Conservation (phyloP, 2,888 invertebrate genomes). For the Myopa testacea region DNA sequence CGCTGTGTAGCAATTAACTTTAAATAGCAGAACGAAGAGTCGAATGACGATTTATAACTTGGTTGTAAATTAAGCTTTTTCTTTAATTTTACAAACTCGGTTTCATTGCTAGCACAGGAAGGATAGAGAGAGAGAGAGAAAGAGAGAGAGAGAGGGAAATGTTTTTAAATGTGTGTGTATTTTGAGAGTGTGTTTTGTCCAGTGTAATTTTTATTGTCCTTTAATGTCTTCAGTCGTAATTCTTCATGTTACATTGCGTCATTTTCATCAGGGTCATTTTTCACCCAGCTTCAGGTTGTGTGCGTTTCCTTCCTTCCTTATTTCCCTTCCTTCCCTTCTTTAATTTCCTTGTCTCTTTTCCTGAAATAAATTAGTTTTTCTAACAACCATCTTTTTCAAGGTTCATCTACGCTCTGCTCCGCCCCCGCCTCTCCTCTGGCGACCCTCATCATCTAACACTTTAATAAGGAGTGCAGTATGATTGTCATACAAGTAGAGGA, state of each 20-base stretch:
- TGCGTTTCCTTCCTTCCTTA: background rate
- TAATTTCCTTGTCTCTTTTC: conserved; percentile 46
- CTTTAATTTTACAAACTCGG: background rate
- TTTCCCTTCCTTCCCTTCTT: conserved; percentile 11
- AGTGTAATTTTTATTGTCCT: conserved; percentile 15
- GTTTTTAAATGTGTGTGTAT: no score
- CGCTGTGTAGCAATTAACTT: no score
- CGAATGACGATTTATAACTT: no score
- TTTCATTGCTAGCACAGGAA: background rate
- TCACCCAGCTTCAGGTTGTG: background rate
- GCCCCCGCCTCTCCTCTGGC: background rate
- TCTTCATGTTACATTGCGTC: background rate
- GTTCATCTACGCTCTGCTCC: background rate
- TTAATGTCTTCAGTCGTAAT: background rate
- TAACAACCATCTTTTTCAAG: conserved; percentile 35
- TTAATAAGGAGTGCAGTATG: no score
- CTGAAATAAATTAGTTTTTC: conserved; percentile 47
- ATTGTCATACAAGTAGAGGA: no score
- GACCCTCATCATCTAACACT: background rate
- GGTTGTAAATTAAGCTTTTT: background rate
- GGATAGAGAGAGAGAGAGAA: background rate
- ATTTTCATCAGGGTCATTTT: conserved; percentile 30
- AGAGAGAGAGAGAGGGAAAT: background rate
- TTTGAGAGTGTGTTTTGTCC: background rate
- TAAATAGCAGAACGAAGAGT: no score